A percentile compares a stretch with the other conserved stretches of the same genome.
Conservation (phyloP, 2,888 invertebrate species). For the Hirtodrosophila alboralis region DNA sequence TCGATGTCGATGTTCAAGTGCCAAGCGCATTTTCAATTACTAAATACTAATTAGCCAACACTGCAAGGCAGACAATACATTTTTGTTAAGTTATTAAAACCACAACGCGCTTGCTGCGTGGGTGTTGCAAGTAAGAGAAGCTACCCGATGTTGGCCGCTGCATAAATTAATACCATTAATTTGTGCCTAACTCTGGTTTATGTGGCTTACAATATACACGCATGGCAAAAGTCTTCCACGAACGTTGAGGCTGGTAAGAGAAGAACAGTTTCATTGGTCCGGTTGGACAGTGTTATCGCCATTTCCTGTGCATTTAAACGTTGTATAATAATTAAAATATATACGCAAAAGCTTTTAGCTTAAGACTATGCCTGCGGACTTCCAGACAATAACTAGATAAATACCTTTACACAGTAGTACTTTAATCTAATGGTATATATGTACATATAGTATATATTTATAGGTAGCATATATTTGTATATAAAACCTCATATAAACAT, state of each 20-base stretch:
- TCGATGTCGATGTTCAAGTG: constrained; percentile 52
- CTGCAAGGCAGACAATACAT: constrained; percentile 64
- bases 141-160: constrained; percentile 24
- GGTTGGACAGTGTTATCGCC: constrained; percentile 42
- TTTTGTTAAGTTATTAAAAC: constrained; percentile 77
- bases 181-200: constrained; percentile 75
- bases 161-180: constrained; percentile 78
- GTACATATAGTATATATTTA: too few relatives aligned
- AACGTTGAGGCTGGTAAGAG: background rate
- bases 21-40: constrained; percentile 68
- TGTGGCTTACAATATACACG: constrained; percentile 63
- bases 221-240: constrained; percentile 40
- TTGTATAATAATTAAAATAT: constrained; percentile 80
- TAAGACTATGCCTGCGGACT: constrained; percentile 49
- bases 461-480: too few relatives aligned
- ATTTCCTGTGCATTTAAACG: constrained; percentile 75
- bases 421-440: constrained; percentile 49
- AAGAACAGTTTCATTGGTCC: constrained; percentile 1
- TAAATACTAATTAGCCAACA: constrained; percentile 74
- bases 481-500: too few relatives aligned
- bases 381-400: constrained; percentile 37
- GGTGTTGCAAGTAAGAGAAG: background rate
- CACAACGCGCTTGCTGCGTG: constrained; percentile 21
- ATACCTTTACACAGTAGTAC: constrained; percentile 33
- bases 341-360: constrained; percentile 79